phyloP scores from a whole-genome alignment of 2,888 invertebrate genomes.

The Rhingia rostrata region DNA sequence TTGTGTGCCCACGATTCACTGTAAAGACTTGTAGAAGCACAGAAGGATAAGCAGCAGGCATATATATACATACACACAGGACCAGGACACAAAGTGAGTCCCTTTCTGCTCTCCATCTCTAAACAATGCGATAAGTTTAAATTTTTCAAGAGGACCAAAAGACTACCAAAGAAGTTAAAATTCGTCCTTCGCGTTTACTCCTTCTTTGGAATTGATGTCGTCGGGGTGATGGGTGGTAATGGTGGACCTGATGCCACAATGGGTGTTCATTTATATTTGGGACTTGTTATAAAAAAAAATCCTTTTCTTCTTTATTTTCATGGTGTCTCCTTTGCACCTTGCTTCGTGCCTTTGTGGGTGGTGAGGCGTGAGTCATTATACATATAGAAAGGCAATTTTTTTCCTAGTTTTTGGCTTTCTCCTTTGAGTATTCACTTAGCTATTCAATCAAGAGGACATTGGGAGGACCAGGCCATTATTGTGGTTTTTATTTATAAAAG shows the following conservation, averaged over 20 bases:
- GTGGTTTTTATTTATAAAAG: slow-evolving; percentile 46
- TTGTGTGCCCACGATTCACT: slow-evolving; percentile 24
- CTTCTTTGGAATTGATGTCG: neutral
- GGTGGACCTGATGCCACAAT: slow-evolving; percentile 32
- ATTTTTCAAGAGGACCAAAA: slow-evolving; percentile 32
- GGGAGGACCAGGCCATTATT: slow-evolving; percentile 31
- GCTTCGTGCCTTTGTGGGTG: slow-evolving; percentile 4
- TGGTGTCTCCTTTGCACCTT: slow-evolving; percentile 29
- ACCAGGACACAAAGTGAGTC: slow-evolving; percentile 51
- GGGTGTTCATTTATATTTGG: slow-evolving; percentile 45
- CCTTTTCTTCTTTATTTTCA: slow-evolving; percentile 22
- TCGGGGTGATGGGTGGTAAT: slow-evolving; percentile 1
- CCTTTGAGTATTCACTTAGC: slow-evolving; percentile 46
- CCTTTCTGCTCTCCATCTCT: slow-evolving; percentile 21
- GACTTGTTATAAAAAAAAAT: slow-evolving; percentile 26
- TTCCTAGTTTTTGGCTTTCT: slow-evolving; percentile 4
- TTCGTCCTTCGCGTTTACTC: slow-evolving; percentile 48
- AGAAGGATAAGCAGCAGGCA: slow-evolving; percentile 39
- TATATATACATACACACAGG: neutral
- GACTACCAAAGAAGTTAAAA: slow-evolving; percentile 28
- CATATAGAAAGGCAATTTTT: neutral
- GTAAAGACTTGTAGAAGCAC: slow-evolving; percentile 44
- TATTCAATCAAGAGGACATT: slow-evolving; percentile 47
- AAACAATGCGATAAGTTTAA: slow-evolving; percentile 60
- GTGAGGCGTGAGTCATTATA: slow-evolving; percentile 40